Evolutionary conservation across 2,888 invertebrate genomes (phyloP), one percentile per base, ranked within the genome.

Genomic region (Philonicus albiceps): DNA sequence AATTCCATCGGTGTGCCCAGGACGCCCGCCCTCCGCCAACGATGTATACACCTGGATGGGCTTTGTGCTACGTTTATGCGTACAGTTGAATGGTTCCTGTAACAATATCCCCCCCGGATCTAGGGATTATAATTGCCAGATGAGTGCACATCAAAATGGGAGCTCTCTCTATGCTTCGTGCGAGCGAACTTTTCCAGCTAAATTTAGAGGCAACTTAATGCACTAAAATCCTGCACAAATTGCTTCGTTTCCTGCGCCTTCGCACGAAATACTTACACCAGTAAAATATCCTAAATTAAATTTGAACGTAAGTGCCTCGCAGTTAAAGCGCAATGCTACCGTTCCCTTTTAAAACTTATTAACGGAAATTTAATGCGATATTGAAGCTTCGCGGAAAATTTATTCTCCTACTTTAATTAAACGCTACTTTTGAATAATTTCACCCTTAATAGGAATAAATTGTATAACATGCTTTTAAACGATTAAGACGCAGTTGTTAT

Each of bases 51-150:
- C 64, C 64, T 64, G 64, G 64, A 64, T 64, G 64, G 64, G 64
- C 64, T 64, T 64, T 64, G 64, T 64, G 27, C 7, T 7, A 64
- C 27, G 64, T 64, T 76, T 76, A 40, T 76, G 76, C 76, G 76
- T 76, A 22, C 76, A 76, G 76, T 76, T 76, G 76, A 76, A 76
- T 76, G 22, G 76, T 22, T 76, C 76, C 76, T 76, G 76, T 76
- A 76, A 76, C 40, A 76, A 76, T 43, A 76, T 76, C 40, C 76
- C 76, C 76, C 76, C 22, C 0, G 76, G 13, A 40, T 40, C 76
- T 40, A 8, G 34, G 76, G 76, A 76, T 76, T 76, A 76, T 76
- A 76, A 76, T 76, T 76, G 76, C 76, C 40, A 76, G 76, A 76
- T 76, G 76, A 76, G 40, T 40, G 76, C 34, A 76, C 76, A 76